Base-by-base conservation (phyloP, 2,888 invertebrate genomes). In the Clitarchus hookeri region DNA sequence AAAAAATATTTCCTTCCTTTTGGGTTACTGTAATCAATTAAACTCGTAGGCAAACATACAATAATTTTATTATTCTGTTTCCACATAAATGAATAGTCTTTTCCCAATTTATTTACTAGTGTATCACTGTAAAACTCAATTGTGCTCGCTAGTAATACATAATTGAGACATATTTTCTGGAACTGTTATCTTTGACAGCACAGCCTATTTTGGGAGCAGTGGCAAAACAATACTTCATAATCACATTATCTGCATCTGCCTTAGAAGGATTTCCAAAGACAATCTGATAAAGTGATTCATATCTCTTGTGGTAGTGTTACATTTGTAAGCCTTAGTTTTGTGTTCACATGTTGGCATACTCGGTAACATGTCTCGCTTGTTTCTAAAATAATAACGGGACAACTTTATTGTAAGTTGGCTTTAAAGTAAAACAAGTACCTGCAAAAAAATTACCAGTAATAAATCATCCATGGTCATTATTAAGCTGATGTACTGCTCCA, bases 181-280 rank as follows among this genome's bases (percentile, higher is more conserved):
- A 78, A 78, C 78, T 78, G 78, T 26, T 78, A 23, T 79, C 79
- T 79, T 79, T 79, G 79, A 27, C 25, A 79, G 79, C 23, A 79
- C 0, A n/a, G 23, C 27, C 8, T 79, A 0, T 79, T 79, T 27
- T 79, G 79, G 79, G 25, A 79, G n/a, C 79, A 79, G 25, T 79
- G 79, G 79, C 79, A 79, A 12, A 12, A n/a, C 25, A 79, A 6
- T 79, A 79, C 6, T 79, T 78, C 78, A 78, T 13, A 78, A 78
- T 78, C n/a, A 78, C 0, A 1, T 78, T 78, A 4, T 78, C 16
- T 78, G 2, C 6, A 78, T 78, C 9, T 78, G 8, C 26, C 78
- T 78, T 78, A 19, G 0, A 11, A 78, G 25, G 78, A 78, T 78
- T 1, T 78, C 26, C 26, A 26, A 78, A 78, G 78, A 8, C n/a